Conservation (phyloP, 2,113 vertebrate species). For the Platysteira castanea region DNA sequence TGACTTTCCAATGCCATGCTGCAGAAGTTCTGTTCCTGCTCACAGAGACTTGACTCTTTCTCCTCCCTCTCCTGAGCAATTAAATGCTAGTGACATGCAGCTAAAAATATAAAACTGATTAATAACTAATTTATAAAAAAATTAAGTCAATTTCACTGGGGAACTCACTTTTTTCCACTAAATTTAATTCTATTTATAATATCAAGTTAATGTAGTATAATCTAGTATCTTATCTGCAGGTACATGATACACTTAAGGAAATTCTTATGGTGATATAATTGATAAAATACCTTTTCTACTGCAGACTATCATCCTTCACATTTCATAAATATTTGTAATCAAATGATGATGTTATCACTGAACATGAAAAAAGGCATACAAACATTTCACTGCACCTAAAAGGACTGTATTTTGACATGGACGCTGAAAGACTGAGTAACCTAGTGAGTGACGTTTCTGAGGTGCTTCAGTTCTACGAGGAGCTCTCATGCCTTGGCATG, state of each 20-base stretch:
- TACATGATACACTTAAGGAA: neutral
- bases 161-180: neutral
- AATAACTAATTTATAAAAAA: slow-evolving; percentile 29
- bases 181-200: slow-evolving; percentile 13
- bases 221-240: neutral
- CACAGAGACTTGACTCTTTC: neutral
- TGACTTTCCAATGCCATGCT: neutral
- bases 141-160: slow-evolving; percentile 20
- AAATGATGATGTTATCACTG: neutral
- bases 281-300: neutral
- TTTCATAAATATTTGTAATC: neutral
- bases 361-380: neutral
- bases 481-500: neutral
- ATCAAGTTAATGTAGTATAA: neutral
- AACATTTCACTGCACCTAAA: neutral
- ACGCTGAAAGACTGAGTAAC: neutral
- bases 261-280: neutral
- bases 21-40: neutral
- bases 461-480: neutral
- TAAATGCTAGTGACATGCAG: neutral
- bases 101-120: slow-evolving; percentile 58
- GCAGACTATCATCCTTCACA: neutral
- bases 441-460: accelerated
- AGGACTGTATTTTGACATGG: neutral
- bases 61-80: slow-evolving; percentile 21